Base-by-base conservation (phyloP, 1,140 invertebrate species). In the Drosophila chauvacae region DNA sequence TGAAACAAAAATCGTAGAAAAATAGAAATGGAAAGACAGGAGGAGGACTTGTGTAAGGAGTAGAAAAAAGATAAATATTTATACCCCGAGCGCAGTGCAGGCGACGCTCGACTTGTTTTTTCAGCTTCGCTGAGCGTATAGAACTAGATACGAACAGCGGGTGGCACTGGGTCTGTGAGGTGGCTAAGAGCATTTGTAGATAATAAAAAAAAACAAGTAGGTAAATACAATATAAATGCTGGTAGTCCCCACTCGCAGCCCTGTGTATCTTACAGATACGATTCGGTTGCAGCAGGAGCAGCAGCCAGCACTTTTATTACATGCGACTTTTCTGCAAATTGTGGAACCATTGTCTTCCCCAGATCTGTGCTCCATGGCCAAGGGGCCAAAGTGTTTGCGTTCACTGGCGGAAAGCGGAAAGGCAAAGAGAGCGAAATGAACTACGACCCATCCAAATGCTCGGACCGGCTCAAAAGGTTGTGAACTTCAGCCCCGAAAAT, bases 181-280 rank as follows among this genome's bases (percentile, higher is more conserved):
- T 77, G 76, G 59, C 48, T 60, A 82, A 90, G 85, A 88, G 81
- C 85, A 86, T 86, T 86, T 90, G 75, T 81, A 90, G 85, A 90
- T 90, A 90, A 90, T 90, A 90, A 90, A 90, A 28, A 28, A 28
- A 90, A 90, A 90, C 85, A 90, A 90, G 86, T 90, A 90, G 85
- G 85, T 90, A 90, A 90, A 90, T 90, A 90, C 85, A 90, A 90
- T 90, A 88, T 88, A 90, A 90, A 90, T 90, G 85, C 85, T 90
- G 85, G 85, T 90, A 81, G 85, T 62, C 28, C 42, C 60, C n/a
- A 33, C 35, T 41, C 66, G 20, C 37, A 47, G 44, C 41, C 66
- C 58, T 82, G 70, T 84, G 81, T 83, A 77, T 87, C 83, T 86
- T 86, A 75, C 62, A 87, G 83, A 87, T 87, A 86, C 83, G 78